Percentiles rank a stretch among this genome's conserved stretches.
Conservation (phyloP, 2,888 invertebrate genomes). For the Harpagoxenus sublaevis region DNA sequence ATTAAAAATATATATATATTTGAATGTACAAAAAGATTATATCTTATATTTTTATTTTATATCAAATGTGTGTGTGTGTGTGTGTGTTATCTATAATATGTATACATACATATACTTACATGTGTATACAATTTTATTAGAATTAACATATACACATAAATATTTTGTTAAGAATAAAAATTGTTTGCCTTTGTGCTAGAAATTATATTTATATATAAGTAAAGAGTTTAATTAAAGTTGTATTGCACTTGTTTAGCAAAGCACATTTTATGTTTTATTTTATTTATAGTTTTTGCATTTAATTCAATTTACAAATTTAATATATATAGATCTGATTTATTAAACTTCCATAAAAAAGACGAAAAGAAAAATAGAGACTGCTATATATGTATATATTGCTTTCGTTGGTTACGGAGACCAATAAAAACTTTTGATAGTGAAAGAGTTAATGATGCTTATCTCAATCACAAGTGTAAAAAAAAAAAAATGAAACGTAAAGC, state of each 20-base stretch:
- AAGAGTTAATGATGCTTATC: conserved; percentile 22
- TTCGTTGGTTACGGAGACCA: neutral
- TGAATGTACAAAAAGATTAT: neutral
- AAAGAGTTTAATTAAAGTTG: neutral
- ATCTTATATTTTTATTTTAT: neutral
- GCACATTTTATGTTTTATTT: neutral
- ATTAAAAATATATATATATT: neutral
- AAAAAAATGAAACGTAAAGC: neutral
- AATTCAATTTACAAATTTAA: conserved; percentile 1
- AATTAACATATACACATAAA: neutral
- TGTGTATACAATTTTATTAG: neutral
- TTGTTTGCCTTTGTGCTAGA: neutral
- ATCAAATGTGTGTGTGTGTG: too few relatives aligned
- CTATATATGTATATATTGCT: neutral
- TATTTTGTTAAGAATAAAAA: neutral
- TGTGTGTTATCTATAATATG: neutral
- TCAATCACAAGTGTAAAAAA: conserved; percentile 4
- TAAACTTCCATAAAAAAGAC: neutral
- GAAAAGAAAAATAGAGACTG: neutral
- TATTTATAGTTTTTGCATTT: neutral
- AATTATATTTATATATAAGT: neutral
- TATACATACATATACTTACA: too few relatives aligned
- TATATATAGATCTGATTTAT: neutral
- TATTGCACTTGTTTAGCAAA: conserved; percentile 1
- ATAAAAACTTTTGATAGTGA: conserved; percentile 1